Percentiles rank a stretch among this genome's conserved stretches.
Evolutionary conservation across 2,797 vertebrate genomes (phyloP).

Genomic region (Scolopax rusticola): DNA sequence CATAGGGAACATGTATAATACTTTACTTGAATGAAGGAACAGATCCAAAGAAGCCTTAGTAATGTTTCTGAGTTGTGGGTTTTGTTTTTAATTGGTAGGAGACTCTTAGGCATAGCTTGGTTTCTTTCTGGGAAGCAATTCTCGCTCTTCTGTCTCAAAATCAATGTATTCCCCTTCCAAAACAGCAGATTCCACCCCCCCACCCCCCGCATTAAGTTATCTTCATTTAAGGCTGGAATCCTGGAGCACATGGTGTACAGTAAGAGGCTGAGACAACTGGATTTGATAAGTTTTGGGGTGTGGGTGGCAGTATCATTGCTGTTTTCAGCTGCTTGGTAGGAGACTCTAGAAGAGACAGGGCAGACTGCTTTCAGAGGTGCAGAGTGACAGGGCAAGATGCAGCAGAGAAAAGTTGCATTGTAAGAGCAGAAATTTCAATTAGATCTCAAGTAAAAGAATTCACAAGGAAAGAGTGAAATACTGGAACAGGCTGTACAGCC

Average conservation of each 20-base stretch:
- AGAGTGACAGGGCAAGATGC: neutral
- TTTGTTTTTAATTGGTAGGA: neutral
- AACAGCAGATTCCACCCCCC: neutral
- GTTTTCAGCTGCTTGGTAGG: neutral
- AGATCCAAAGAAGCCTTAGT: neutral
- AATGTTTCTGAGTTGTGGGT: neutral
- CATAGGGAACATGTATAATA: neutral
- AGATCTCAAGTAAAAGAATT: neutral
- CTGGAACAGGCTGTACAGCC: neutral
- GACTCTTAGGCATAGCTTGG: neutral
- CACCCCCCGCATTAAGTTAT: too few species aligned
- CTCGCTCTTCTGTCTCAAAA: neutral
- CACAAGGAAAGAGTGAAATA: neutral
- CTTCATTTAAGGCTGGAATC: neutral
- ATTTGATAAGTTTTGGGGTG: neutral
- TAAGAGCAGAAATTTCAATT: neutral
- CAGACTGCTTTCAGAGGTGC: neutral
- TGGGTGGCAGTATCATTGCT: neutral
- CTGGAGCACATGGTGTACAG: accelerated
- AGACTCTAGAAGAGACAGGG: neutral
- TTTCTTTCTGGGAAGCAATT: neutral
- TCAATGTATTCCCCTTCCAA: neutral
- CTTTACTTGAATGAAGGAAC: neutral
- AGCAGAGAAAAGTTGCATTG: neutral
- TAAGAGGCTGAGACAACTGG: neutral